Base-by-base conservation (phyloP, 2,888 invertebrate species). In the Opisthograptis luteolata region DNA sequence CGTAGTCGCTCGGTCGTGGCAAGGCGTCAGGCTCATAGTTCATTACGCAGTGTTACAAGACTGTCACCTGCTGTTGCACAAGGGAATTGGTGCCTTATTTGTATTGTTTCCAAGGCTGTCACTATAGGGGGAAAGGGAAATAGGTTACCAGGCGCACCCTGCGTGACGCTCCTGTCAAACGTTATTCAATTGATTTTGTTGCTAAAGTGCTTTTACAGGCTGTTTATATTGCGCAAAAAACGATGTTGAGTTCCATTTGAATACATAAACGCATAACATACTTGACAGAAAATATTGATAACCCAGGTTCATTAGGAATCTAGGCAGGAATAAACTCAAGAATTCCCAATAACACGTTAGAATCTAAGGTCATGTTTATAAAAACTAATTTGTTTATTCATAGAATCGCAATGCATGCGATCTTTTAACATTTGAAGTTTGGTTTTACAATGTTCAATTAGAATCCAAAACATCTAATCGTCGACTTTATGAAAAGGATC, bases 1-100 rank as follows among this genome's bases (percentile, higher is more conserved):
- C 74, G 78, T 59, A 77, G 75, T 71, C 73, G 76, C 68, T 79
- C 78, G 76, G 65, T 76, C 77, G 78, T 79, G 73, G 79, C 73
- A 69, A 79, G 74, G 74, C 80, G 79, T 77, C 78, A 74, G 69
- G 68, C 77, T 81, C 76, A 81, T 87, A 83, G 84, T 87, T 88
- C 88, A 87, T 88, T 89, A 87, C 77, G 71, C 71, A 58, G 59
- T 45, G 73, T 77, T 78, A 75, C 82, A 78, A 81, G 62, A 67
- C 70, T 73, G 55, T 55, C 40, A 44, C 53, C 41, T 70, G 66
- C 68, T 27, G 51, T 45, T 47, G 60, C 61, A 55, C 61, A 54
- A 39, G 55, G 70, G 51, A 78, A 60, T 76, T 24, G 12, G 55
- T 55, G 45, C 72, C 68, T 68, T 51, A 45, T 81, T 52, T 60